Evolutionary conservation across 2,113 vertebrate genomes (phyloP).

Genomic region (Herpailurus yagouaroundi): DNA sequence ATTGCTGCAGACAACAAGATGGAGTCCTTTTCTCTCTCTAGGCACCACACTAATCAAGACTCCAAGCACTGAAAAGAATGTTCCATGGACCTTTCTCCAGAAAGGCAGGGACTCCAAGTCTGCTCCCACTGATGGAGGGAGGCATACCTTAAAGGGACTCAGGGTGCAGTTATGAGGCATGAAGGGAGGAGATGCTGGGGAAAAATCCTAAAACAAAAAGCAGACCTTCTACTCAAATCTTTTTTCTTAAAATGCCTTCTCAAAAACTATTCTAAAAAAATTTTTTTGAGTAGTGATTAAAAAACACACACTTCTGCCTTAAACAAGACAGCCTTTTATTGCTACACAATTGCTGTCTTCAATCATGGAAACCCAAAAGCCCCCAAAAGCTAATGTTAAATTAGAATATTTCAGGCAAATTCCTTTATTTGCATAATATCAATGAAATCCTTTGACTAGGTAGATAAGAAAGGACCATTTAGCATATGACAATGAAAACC

Average conservation of each 20-base stretch:
- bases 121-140: background rate
- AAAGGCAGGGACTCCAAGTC: background rate
- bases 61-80: background rate
- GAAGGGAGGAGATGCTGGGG: background rate
- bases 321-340: constrained; percentile 23
- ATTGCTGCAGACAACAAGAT: background rate
- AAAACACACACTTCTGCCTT: background rate
- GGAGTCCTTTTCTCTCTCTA: background rate
- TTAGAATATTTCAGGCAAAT: background rate
- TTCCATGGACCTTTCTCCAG: background rate
- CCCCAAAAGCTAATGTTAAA: background rate
- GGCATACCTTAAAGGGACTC: background rate
- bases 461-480: background rate
- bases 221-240: background rate
- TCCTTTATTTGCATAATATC: background rate
- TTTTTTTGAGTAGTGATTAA: background rate
- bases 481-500: background rate
- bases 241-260: background rate
- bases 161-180: background rate
- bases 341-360: background rate
- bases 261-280: background rate
- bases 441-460: constrained; percentile 9
- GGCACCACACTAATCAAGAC: background rate
- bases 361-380: background rate
- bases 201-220: background rate